Base-by-base conservation (phyloP, 2,888 invertebrate genomes). In the Erynnis tages region DNA sequence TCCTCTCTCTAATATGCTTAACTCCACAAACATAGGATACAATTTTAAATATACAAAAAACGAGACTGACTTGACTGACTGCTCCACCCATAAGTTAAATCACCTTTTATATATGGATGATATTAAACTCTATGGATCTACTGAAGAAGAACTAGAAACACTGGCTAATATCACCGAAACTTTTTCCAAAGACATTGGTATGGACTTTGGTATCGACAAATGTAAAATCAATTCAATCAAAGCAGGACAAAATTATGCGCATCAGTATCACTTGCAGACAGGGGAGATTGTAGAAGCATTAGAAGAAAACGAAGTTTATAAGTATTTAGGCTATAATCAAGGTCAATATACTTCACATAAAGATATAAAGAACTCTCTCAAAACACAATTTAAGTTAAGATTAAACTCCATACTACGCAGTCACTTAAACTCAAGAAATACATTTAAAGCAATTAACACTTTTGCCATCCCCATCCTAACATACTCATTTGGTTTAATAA, bases 271-370 rank as follows among this genome's bases (percentile, higher is more conserved):
- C 11, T 21, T 7, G 27, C 6, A 21, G 21, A 11, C n/a, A n/a
- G n/a, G n/a, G 4, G 25, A 43, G 0, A 7, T 2, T 11, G 35
- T 50, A 25, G 43, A 50, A 35, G 11, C 50, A 23, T 1, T 50
- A 2, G 16, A 32, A 1, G 17, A 43, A 35, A 10, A 13, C 13
- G 2, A 34, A 8, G 16, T 13, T 4, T 50, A 50, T 17, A 41
- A 43, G 35, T 50, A 50, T 27, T 35, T 50, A 50, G 41, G 50
- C 1, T 45, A 35, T 13, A 11, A 53, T 6, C 38, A 45, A 30
- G 29, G 45, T 13, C 37, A 17, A 10, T 11, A 32, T 25, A 45
- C 45, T 6, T 3, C 21, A 3, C 16, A 41, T 10, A 38, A 21
- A 11, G 7, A 21, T 4, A 38, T 13, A 10, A 21, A 38, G 23